Evolutionary conservation across 23 tunicate genomes (phyloP), one percentile per base, ranked within the genome.

Genomic region (Trididemnum nubilum): DNA sequence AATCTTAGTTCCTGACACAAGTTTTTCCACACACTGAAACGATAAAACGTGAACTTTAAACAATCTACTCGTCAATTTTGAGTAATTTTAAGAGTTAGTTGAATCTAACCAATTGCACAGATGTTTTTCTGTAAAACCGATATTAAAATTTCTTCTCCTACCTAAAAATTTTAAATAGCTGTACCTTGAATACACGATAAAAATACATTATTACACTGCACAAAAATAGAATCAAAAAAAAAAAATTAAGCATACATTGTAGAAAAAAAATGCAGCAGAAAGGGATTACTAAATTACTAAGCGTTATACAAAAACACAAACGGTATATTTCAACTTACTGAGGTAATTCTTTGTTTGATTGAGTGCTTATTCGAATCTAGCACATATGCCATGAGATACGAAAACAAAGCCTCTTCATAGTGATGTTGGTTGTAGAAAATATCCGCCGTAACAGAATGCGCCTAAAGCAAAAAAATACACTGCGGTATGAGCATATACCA

Each of bases 341-440:
- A 54, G 12, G 18, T 58, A 33, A 58, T 1, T 34, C 31, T 57
- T 78, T 57, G 67, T 22, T 23, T 57, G 82, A 26, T 29, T 9
- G 30, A 12, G 27, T 15, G 26, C 26, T 61, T 61, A 27, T 33
- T 51, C 36, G 78, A 34, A 44, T 83, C 87, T 26, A 71, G 49
- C 26, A 73, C 69, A n/a, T 65, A 61, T 25, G 80, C 36, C 25
- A 73, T 73, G 1, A 57, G 38, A 38, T 36, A 83, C n/a, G 73
- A 73, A 35, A 83, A 58, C 58, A 83, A 60, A 0, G 87, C 87
- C 61, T 83, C 73, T 60, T 83, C 87, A 2, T 37, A 36, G 59
- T 26, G 22, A 3, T 73, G 34, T 60, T 25, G 73, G 27, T 58
- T 15, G 37, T 73, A 83, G 31, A 34, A 39, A 26, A 73, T 73